These are phyloP conservation scores for Thalassophryne amazonica DNA, from an alignment of 2,797 vertebrate species.

Conservation along the genomic window DNA sequence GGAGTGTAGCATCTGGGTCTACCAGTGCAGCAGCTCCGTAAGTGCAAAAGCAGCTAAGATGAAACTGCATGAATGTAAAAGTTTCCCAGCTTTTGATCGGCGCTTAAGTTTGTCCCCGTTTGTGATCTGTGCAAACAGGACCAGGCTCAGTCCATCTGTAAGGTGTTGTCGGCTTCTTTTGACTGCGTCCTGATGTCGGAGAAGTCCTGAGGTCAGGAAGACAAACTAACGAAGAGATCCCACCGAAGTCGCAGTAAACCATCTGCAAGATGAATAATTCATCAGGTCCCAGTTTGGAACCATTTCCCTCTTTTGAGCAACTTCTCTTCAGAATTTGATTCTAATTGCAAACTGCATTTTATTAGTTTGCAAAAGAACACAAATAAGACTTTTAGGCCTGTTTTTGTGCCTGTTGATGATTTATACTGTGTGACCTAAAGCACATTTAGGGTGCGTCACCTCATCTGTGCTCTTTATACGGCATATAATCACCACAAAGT, in stretches of 20 bases:
- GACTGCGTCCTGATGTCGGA: constrained; percentile 88
- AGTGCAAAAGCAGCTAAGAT: constrained; percentile 41
- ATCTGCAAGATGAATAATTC: background rate
- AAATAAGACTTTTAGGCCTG: background rate
- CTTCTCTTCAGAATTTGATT: background rate
- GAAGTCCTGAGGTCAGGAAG: constrained; percentile 81
- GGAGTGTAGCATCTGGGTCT: constrained; percentile 93
- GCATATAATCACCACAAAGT: no score
- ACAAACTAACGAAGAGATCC: background rate
- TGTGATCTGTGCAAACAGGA: constrained; percentile 75
- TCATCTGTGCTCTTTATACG: no score
- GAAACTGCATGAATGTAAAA: no score
- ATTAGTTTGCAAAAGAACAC: background rate
- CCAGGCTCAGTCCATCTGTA: constrained; percentile 96
- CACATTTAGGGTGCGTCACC: no score
- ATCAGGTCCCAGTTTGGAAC: constrained; percentile 4
- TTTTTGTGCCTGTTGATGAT: no score
- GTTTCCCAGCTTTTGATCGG: background rate
- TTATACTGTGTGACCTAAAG: no score
- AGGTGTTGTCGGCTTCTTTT: constrained; percentile 90
- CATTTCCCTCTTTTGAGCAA: background rate
- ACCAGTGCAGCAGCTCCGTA: constrained; percentile 94
- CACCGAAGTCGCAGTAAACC: background rate
- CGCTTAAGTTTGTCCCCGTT: background rate
- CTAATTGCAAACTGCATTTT: no score